phyloP scores from a whole-genome alignment of 2,113 vertebrate genomes.

The Epinephelus moara region DNA sequence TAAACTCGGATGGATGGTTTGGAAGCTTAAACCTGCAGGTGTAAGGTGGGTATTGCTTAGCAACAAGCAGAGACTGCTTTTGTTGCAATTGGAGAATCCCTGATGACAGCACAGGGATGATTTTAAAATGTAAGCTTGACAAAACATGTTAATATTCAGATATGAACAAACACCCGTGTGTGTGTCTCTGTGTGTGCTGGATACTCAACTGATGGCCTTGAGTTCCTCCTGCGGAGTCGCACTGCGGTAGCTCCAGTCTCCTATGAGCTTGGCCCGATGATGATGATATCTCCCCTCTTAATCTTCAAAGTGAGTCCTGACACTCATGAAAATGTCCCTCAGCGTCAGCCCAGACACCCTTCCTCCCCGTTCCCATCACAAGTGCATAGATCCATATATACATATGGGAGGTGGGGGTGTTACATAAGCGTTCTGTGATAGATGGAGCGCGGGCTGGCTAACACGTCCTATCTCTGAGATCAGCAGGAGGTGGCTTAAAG shows the following conservation, averaged over 20 bases:
- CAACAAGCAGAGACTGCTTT: constrained; percentile 59
- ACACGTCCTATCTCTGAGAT: constrained; percentile 58
- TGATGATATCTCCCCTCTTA: constrained; percentile 64
- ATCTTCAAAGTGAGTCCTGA: constrained; percentile 78
- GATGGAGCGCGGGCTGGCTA: constrained; percentile 36
- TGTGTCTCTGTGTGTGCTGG: not conserved
- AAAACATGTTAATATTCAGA: constrained; percentile 41
- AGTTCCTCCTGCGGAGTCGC: constrained; percentile 20
- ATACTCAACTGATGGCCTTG: constrained; percentile 26
- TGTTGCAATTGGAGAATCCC: constrained; percentile 16
- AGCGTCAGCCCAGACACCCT: constrained; percentile 14
- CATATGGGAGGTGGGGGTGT: constrained; percentile 41
- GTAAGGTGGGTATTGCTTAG: constrained; percentile 69
- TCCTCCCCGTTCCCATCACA: constrained; percentile 16
- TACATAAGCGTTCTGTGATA: constrained; percentile 53
- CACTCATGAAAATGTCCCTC: constrained; percentile 62
- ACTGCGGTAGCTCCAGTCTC: constrained; percentile 43
- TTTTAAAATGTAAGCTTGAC: constrained; percentile 6
- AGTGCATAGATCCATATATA: constrained; percentile 23
- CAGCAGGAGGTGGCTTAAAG: constrained; percentile 55
- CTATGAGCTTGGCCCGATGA: constrained; percentile 34
- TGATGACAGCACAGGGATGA: not conserved
- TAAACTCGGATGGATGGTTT: not conserved
- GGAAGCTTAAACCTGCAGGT: constrained; percentile 35
- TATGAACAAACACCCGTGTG: not conserved